Base-by-base conservation (phyloP, 2,113 vertebrate genomes). In the Podarcis cretensis region DNA sequence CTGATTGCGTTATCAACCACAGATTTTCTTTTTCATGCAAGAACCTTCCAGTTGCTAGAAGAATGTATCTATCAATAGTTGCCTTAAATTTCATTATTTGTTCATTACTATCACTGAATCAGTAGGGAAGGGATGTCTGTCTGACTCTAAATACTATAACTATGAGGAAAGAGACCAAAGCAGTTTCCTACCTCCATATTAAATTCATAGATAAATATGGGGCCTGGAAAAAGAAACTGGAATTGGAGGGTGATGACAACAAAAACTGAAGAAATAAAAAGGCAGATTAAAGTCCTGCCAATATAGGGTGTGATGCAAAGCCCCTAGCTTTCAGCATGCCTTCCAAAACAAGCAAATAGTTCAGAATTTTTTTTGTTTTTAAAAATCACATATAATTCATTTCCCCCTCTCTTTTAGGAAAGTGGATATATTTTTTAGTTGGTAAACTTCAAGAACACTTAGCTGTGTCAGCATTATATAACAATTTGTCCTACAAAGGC, bases 341-440 rank as follows among this genome's bases (percentile, higher is more conserved):
- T 91, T 85, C 48, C 87, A 85, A 63, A 83, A 69, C 1, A 40
- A 79, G 7, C 54, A 79, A 89, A 92, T 40, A 48, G 9, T 48
- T 48, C 48, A 3, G 4, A 6, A 54, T 16, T 88, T 92, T 91
- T 75, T 25, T 87, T n/a, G 9, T 7, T 91, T 83, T 90, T 59
- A 88, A 59, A 21, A 93, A 88, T 5, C 37, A 92, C 23, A 59
- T 10, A 66, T 0, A 59, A 16, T 48, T 73, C 0, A 8, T 87
- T 1, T 54, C 54, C n/a, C 20, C 30, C 79, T 32, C 3, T 76
- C 43, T 80, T 82, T 14, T 79, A 81, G 48, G n/a, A 40, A 85
- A 75, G 27, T 74, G 4, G 10, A 54, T 75, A 40, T 37, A 63
- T 76, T 37, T 40, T 37, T 23, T 20, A 74, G 43, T 37, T 10